Percentiles rank a stretch among this genome's conserved stretches.
phyloP scores from a whole-genome alignment of 1,140 invertebrate species.

The Temnothorax nylanderi region DNA sequence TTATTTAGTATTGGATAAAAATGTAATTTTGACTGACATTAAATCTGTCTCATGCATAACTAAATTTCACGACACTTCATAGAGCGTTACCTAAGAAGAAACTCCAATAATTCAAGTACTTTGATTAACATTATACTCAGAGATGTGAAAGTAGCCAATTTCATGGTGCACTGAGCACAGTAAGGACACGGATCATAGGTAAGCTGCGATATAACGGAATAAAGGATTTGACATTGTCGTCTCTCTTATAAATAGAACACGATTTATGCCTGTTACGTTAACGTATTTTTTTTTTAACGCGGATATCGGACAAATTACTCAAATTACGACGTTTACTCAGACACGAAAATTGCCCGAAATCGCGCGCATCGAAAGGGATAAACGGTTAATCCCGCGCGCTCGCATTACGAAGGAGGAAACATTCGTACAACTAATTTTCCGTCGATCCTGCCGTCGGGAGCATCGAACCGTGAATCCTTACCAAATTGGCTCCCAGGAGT shows the following conservation, averaged over 20 bases:
- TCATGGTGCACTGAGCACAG: conserved; percentile 70
- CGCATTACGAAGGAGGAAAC: conserved; percentile 51
- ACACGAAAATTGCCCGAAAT: conserved; percentile 31
- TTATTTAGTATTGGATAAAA: neutral
- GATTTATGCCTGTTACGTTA: neutral
- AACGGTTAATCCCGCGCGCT: conserved; percentile 37
- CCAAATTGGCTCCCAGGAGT: conserved; percentile 65
- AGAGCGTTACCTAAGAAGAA: conserved; percentile 29
- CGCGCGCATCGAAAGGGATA: conserved; percentile 32
- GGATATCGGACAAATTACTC: neutral
- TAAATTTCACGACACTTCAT: conserved; percentile 42
- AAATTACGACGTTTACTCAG: neutral
- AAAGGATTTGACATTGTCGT: conserved; percentile 21
- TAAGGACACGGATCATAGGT: conserved; percentile 62
- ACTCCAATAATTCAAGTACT: conserved; percentile 66
- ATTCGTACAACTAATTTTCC: conserved; percentile 63
- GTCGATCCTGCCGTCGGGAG: conserved; percentile 60
- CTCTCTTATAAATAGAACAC: neutral
- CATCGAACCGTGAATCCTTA: conserved; percentile 71
- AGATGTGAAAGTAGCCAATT: conserved; percentile 73
- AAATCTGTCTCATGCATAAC: conserved; percentile 16
- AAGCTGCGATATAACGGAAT: conserved; percentile 29
- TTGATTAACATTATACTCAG: conserved; percentile 68
- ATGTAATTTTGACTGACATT: conserved; percentile 21
- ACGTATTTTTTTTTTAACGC: neutral